Evolutionary conservation across 2,113 vertebrate species (phyloP).

Genomic region (Psilopsiagon aurifrons): DNA sequence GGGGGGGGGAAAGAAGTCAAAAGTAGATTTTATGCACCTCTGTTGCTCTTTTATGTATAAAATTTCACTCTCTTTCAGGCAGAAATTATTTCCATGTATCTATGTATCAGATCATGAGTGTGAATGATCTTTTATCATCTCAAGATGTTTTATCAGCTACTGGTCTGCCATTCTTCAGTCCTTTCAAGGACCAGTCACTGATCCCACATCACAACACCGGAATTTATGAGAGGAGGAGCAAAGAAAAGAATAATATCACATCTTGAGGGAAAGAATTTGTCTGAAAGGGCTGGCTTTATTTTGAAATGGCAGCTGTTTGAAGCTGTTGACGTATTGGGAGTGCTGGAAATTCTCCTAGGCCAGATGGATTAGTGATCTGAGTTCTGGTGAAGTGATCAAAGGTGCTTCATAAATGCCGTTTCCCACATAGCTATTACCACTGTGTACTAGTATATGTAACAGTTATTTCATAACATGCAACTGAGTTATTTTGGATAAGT

Average conservation of each 20-base stretch:
- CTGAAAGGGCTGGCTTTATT: slow-evolving; percentile 23
- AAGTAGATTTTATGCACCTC: neutral
- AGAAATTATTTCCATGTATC: neutral
- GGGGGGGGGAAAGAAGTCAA: neutral
- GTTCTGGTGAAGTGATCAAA: slow-evolving; percentile 44
- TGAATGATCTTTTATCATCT: slow-evolving; percentile 31
- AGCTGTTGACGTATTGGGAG: slow-evolving; percentile 39
- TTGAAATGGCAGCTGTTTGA: slow-evolving; percentile 37
- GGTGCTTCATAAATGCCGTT: slow-evolving; percentile 30
- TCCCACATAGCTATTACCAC: neutral
- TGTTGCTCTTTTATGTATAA: neutral
- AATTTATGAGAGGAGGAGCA: slow-evolving; percentile 28
- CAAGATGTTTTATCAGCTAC: slow-evolving; percentile 3
- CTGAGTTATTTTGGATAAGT: neutral
- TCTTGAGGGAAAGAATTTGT: slow-evolving; percentile 5
- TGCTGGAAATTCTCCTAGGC: slow-evolving; percentile 24
- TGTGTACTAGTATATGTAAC: neutral
- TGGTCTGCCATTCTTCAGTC: slow-evolving; percentile 26
- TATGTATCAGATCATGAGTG: neutral
- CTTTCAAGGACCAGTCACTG: neutral
- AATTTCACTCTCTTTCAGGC: neutral
- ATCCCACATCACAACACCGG: neutral
- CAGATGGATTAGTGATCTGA: slow-evolving; percentile 6
- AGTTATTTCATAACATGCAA: slow-evolving; percentile 6
- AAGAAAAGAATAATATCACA: neutral